Percentiles rank a stretch among this genome's conserved stretches.
Evolutionary conservation across 2,797 vertebrate genomes (phyloP).

Genomic region (Microchirus variegatus): DNA sequence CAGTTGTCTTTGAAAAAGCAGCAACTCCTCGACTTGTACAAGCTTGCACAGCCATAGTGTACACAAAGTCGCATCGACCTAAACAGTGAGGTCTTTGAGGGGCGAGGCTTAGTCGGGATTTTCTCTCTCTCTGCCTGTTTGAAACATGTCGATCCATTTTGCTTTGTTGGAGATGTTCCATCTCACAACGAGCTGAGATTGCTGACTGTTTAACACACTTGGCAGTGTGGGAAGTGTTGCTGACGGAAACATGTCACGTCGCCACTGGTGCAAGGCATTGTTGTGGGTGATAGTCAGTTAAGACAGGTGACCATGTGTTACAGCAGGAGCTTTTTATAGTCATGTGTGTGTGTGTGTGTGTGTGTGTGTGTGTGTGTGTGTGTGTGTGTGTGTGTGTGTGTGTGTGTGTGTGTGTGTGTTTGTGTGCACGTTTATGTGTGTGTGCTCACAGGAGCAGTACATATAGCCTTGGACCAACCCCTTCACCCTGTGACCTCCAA

Average conservation of each 20-base stretch:
- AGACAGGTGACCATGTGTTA: conserved; percentile 63
- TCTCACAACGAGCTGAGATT: conserved; percentile 37
- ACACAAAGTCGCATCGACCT: conserved; percentile 46
- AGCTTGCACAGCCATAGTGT: conserved; percentile 69
- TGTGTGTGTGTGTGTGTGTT: conserved; percentile 21
- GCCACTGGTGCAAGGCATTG: conserved; percentile 57
- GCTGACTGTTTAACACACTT: conserved; percentile 66
- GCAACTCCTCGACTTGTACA: conserved; percentile 69
- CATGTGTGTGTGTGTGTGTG: conserved; percentile 27
- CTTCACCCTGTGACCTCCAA: conserved; percentile 58
- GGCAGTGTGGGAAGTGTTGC: conserved; percentile 65
- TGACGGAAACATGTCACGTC: conserved; percentile 65
- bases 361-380: conserved; percentile 21
- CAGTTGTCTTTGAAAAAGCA: conserved; percentile 68
- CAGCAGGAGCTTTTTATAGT: conserved; percentile 58
- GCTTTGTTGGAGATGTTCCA: conserved; percentile 54
- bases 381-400: conserved; percentile 30
- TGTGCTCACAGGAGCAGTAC: conserved; percentile 42
- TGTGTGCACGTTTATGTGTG: too few relatives aligned
- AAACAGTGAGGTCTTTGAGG: conserved; percentile 75
- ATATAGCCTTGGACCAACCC: conserved; percentile 52
- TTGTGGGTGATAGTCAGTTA: conserved; percentile 46
- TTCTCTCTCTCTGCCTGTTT: conserved; percentile 52
- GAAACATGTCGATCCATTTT: conserved; percentile 60
- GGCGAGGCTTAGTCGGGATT: conserved; percentile 54